Conservation (phyloP, 1,140 invertebrate genomes). For the roundworm (Caenorhabditis elegans) region WBcel235 BX284606.5:3788501-3789000, state of each 20-base stretch:
- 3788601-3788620: background rate
- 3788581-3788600: background rate
- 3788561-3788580: background rate
- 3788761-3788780: slow-evolving; percentile 26
- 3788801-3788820: background rate
- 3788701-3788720: slow-evolving; percentile 26
- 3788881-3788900: no score
- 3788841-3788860: background rate
- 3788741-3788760: slow-evolving; percentile 26
- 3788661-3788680: slow-evolving; percentile 5
- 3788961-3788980: no score
- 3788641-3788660: slow-evolving; percentile 12
- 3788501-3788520: no score
- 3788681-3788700: background rate
- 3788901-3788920: no score
- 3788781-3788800: background rate
- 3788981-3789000: no score
- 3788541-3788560: background rate
- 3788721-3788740: slow-evolving; percentile 12
- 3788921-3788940: no score
- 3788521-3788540: background rate
- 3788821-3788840: background rate
- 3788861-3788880: no score
- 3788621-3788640: slow-evolving; percentile 2
- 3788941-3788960: no score